Evolutionary conservation across 2,113 vertebrate genomes (phyloP), one percentile per base, ranked within the genome.

Genomic region (Dipodomys merriami): DNA sequence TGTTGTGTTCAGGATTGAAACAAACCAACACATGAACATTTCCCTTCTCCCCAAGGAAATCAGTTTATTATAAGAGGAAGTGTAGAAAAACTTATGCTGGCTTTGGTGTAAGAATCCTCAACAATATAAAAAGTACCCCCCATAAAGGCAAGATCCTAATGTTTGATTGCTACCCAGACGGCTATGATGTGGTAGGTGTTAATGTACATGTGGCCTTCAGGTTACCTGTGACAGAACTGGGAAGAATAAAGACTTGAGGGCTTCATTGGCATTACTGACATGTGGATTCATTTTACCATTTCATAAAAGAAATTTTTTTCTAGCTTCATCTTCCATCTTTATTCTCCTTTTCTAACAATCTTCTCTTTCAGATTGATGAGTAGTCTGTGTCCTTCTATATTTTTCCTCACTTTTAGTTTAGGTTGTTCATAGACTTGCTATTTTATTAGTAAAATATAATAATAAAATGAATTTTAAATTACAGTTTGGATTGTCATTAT

Each of bases 111-210:
- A 88, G 44, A 25, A 18, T 77, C 29, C 49, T 49, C 53, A 86
- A 57, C 27, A 83, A 71, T 86, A 86, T 93, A 80, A 62, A 78
- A 74, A 78, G 22, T 90, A 39, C 13, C 88, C 49, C 46, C 39
- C 39, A 49, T 64, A 94, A 91, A 73, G 71, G 18, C 77, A 77
- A 83, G 30, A 5, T 77, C 25, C 8, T 87, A 84, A 44, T 57
- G 64, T 80, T 49, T 20, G n/a, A 0, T 84, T 81, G 30, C 64
- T 18, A 7, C 39, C 20, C 7, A 87, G 22, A 27, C 19, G 53
- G 46, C 71, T 89, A 1, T 86, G 33, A n/a, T 79, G n/a, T 73
- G 6, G 46, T 85, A 29, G 67, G 30, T 16, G 35, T 27, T 68
- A 30, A 44, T 13, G n/a, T n/a, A 49, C 23, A 15, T 39, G 16